phyloP scores from a whole-genome alignment of 2,888 invertebrate species.

The Agrotis exclamationis region DNA sequence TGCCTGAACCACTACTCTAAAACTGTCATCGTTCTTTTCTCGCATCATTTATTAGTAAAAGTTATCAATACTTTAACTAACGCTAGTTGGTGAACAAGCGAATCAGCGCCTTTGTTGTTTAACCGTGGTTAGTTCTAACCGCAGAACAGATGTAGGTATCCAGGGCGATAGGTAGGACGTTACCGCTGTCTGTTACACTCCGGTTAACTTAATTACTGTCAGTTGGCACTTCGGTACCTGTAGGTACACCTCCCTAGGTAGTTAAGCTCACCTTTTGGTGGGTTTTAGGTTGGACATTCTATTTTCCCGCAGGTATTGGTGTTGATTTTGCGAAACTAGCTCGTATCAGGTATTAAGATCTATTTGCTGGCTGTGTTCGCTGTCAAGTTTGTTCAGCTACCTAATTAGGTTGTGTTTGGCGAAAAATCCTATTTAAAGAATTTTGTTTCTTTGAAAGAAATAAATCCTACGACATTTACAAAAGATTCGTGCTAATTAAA shows the following conservation, averaged over 20 bases:
- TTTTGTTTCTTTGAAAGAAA: neutral
- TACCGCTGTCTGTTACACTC: conserved; percentile 42
- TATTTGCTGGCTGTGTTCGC: neutral
- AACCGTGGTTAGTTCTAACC: conserved; percentile 29
- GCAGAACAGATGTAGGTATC: conserved; percentile 29
- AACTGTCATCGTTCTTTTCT: neutral
- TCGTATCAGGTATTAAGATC: neutral
- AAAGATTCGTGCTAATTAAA: conserved; percentile 31
- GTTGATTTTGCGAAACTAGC: conserved; percentile 18
- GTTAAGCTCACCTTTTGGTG: conserved; percentile 34
- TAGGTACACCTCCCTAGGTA: conserved; percentile 28
- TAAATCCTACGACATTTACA: neutral
- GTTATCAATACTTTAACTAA: neutral
- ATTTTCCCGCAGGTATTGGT: conserved; percentile 31
- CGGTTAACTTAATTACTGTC: conserved; percentile 54
- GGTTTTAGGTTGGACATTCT: conserved; percentile 16
- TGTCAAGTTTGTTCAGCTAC: neutral
- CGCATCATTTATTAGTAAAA: neutral
- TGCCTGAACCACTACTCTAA: neutral
- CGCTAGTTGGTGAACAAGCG: neutral
- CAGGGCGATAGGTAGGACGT: conserved; percentile 20
- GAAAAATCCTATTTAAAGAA: neutral
- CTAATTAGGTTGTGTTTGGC: neutral
- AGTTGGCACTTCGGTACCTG: conserved; percentile 37
- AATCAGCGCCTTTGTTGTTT: conserved; percentile 13